A percentile compares a stretch with the other conserved stretches of the same genome.
phyloP scores from a whole-genome alignment of 2,113 vertebrate species.

The Psammodynastes pulverulentus region DNA sequence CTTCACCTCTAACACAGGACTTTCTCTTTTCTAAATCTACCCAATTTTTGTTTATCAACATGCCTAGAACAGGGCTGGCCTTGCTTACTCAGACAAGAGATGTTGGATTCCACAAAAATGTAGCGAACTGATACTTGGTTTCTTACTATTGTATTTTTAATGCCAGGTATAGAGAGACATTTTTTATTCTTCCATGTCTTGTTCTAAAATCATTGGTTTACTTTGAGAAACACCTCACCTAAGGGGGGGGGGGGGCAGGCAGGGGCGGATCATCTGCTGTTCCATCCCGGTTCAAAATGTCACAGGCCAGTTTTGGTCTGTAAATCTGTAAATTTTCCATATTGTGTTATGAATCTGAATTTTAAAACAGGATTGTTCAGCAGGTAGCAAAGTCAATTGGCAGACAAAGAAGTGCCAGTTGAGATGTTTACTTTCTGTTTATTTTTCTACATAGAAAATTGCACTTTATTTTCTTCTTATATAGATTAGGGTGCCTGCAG shows the following conservation, averaged over 20 bases:
- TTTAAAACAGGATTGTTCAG: not conserved
- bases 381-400: not conserved
- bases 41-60: not conserved
- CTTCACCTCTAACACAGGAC: not conserved
- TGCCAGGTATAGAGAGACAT: not conserved
- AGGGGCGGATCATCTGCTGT: not conserved
- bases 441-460: not conserved
- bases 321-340: not conserved
- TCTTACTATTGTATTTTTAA: not conserved
- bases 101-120: not conserved
- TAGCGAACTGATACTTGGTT: not conserved
- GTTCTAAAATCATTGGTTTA: not conserved
- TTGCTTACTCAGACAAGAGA: not conserved
- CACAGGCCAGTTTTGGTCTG: not conserved
- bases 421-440: not conserved
- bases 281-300: not conserved
- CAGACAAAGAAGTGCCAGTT: not conserved
- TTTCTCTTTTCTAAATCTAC: not conserved
- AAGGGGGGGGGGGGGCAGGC: rapidly evolving
- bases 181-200: not conserved
- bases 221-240: not conserved
- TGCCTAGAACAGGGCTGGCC: not conserved
- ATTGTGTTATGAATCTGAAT: not conserved
- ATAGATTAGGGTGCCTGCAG: not conserved
- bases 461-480: not conserved